phyloP scores from a whole-genome alignment of 2,113 vertebrate species.

The Ciconia boyciana region DNA sequence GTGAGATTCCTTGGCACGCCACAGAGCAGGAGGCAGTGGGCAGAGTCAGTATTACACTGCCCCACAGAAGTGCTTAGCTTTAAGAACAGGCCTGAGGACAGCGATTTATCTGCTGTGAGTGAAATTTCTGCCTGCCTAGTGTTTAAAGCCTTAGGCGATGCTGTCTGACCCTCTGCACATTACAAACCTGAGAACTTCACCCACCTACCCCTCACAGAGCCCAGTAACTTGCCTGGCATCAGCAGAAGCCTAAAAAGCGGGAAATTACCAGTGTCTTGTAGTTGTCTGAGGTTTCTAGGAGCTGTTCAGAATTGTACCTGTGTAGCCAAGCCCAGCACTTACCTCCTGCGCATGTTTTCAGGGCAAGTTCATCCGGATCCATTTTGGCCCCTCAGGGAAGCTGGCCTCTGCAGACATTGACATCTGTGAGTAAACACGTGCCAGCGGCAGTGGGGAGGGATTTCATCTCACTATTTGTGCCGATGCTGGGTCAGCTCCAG shows the following conservation, averaged over 20 bases:
- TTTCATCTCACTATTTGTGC: background rate
- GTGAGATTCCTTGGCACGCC: background rate
- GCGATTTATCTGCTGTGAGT: background rate
- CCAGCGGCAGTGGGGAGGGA: background rate
- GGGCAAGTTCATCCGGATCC: constrained; percentile 96
- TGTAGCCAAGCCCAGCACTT: background rate
- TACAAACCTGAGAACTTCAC: background rate
- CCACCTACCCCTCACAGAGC: background rate
- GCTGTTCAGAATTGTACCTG: background rate
- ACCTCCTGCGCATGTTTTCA: constrained; percentile 16
- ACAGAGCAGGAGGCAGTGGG: background rate
- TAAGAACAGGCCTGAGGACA: background rate
- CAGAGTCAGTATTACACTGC: background rate
- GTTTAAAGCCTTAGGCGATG: background rate
- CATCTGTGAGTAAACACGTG: constrained; percentile 82
- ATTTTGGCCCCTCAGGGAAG: constrained; percentile 89
- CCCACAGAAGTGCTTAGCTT: background rate
- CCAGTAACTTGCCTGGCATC: background rate
- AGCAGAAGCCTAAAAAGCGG: background rate
- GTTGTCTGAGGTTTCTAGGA: background rate
- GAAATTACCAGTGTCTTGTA: background rate
- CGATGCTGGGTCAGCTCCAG: background rate
- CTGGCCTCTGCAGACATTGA: constrained; percentile 91
- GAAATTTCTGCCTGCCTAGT: background rate
- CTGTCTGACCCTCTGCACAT: background rate